Evolutionary conservation across 2,797 vertebrate species (phyloP).

Genomic region (Spheniscus humboldti): DNA sequence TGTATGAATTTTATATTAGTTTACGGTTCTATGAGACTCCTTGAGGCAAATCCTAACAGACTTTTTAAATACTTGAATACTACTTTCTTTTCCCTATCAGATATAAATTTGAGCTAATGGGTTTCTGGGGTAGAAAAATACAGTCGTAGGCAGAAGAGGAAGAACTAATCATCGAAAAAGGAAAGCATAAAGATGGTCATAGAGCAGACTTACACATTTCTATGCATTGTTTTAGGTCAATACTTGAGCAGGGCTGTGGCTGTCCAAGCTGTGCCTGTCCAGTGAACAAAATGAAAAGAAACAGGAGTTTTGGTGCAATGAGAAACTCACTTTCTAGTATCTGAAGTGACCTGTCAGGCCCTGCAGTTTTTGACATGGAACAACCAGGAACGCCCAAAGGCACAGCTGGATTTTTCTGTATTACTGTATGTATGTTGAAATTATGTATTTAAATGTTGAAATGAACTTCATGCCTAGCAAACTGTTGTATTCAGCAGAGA

Average conservation of each 20-base stretch:
- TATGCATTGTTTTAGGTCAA: not conserved
- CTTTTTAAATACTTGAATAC: not conserved
- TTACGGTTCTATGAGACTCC: conserved; percentile 32
- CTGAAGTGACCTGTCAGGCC: not conserved
- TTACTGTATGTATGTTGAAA: not conserved
- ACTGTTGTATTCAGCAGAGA: not conserved
- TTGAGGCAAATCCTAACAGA: conserved; percentile 28
- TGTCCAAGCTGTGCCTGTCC: not conserved
- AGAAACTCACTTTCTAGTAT: not conserved
- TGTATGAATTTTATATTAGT: conserved; percentile 39
- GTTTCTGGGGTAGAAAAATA: not conserved
- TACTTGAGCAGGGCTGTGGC: not conserved
- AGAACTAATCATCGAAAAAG: not conserved
- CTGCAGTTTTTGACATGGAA: not conserved
- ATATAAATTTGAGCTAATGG: not conserved
- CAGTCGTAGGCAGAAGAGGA: not conserved
- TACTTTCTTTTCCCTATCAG: not conserved
- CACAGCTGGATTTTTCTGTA: not conserved
- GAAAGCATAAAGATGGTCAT: not conserved
- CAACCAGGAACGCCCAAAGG: not conserved
- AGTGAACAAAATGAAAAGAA: not conserved
- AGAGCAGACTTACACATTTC: not conserved
- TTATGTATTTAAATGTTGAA: not conserved
- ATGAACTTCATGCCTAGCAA: not conserved
- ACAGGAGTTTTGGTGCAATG: not conserved